Evolutionary conservation across 1,140 invertebrate genomes (phyloP), one percentile per base, ranked within the genome.

Genomic region (Tetragnatha versicolor): DNA sequence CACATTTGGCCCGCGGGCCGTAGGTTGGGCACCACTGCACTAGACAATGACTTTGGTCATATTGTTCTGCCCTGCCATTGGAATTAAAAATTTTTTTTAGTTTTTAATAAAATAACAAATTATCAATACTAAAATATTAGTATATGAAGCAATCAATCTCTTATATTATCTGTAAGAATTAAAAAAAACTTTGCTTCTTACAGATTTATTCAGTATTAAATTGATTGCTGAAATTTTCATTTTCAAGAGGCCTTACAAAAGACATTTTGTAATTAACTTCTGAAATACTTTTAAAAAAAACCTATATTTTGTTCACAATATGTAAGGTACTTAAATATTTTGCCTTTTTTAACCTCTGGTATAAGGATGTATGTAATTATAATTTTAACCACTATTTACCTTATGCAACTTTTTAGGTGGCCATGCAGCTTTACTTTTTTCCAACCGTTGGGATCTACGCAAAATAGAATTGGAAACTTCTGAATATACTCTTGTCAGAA

Each of bases 401-500:
- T 61, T 61, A 12, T 61, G 6, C 35, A n/a, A 12, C 51, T 51
- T 73, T 0, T 90, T 91, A 2, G 93, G 95, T 85, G 93, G 93
- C 14, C 93, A 94, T 82, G 92, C 93, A 27, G 47, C 33, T 4
- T 47, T 96, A 0, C 86, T 97, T 6, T 93, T 96, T 83, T 92
- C 94, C 0, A 89, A 93, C 70, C 89, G 93, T 42, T 90, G 92
- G 81, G 95, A 97, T 82, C 95, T 98, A 60, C 89, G 95, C 31
- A 96, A 95, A 86, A 93, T 96, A 77, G 93, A 93, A 27, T 87
- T 96, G 10, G 94, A 96, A 39, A 47, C 35, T 35, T 61, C 53
- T 12, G 85, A 93, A 94, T 87, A 95, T 94, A 96, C 95, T 3
- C 90, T 90, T 3, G 93, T 95, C 77, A 92, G 94, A 2, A 95